Base-by-base conservation (phyloP, 2,797 vertebrate genomes). In the Hemibagrus guttatus region DNA sequence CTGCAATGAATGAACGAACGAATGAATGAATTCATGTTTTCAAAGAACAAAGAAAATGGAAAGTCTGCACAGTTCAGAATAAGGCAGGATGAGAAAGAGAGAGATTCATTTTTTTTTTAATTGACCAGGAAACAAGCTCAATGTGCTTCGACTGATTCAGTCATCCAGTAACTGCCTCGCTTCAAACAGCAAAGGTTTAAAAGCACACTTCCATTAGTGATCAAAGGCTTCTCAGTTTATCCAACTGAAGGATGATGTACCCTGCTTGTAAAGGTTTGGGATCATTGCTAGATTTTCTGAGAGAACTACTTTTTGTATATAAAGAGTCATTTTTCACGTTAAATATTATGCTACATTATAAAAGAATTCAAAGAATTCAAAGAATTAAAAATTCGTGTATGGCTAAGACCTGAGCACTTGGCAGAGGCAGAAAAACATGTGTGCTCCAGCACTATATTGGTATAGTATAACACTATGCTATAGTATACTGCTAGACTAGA, bases 141-240 rank as follows among this genome's bases (percentile, higher is more conserved):
- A 64, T 56, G 61, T 83, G 78, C 56, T 75, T 89, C 74, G 58
- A 89, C 84, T 87, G 84, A 86, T 87, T 87, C 81, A 87, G 69
- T 58, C 88, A 89, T 79, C 64, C 84, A 79, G 81, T 49, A 84
- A 84, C 39, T 87, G 76, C 72, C 61, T 86, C 35, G 72, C 87
- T 89, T 90, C 87, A 89, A 89, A 87, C 74, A 88, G 84, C 63
- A 89, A 87, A 85, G 84, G 82, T 79, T 83, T 71, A 82, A 89
- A 86, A 81, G 66, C 80, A 87, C 79, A 86, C 64, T 68, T 66
- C 72, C 64, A 88, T 76, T 84, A 80, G 69, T 35, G 84, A 89
- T 89, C 89, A 87, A 90, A 88, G 54, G 61, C 83, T 80, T 71
- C 61, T 74, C 9, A 69, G 26, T 76, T 56, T 1, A 72, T 82